These are phyloP conservation scores for Butastur rufipennis DNA, from an alignment of 2,113 vertebrate genomes.

Conservation along the genomic window DNA sequence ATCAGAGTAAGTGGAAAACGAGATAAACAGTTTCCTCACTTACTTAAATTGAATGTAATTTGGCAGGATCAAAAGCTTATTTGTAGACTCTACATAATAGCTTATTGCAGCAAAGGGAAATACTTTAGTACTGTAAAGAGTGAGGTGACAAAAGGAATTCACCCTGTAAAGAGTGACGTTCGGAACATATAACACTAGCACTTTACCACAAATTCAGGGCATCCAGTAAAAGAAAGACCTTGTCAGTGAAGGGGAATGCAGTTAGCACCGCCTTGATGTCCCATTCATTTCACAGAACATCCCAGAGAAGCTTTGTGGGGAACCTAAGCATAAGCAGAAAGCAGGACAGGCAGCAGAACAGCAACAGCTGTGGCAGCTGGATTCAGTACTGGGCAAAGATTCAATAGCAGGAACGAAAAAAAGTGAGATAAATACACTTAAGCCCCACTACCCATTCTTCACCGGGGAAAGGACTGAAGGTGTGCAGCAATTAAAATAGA, in stretches of 20 bases:
- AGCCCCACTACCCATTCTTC: not conserved
- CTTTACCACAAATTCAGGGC: not conserved
- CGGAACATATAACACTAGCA: not conserved
- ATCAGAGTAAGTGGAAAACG: not conserved
- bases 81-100: not conserved
- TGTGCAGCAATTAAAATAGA: not conserved
- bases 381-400: conserved; percentile 33
- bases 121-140: not conserved
- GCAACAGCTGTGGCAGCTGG: conserved; percentile 40
- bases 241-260: conserved; percentile 26
- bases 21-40: not conserved
- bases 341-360: conserved; percentile 38
- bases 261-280: conserved; percentile 33
- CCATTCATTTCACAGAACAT: conserved; percentile 51
- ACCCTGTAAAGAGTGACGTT: not conserved
- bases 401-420: conserved; percentile 47
- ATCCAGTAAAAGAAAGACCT: not conserved
- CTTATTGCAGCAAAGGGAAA: not conserved
- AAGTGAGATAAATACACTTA: not conserved
- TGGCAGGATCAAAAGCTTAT: not conserved
- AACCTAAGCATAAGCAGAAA: conserved; percentile 59
- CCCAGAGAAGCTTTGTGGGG: conserved; percentile 41
- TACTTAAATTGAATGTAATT: not conserved
- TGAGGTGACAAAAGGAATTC: not conserved
- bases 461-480: not conserved